Evolutionary conservation across 1,140 invertebrate species (phyloP), one percentile per base, ranked within the genome.

Genomic region (Rhopalosiphum maidis): DNA sequence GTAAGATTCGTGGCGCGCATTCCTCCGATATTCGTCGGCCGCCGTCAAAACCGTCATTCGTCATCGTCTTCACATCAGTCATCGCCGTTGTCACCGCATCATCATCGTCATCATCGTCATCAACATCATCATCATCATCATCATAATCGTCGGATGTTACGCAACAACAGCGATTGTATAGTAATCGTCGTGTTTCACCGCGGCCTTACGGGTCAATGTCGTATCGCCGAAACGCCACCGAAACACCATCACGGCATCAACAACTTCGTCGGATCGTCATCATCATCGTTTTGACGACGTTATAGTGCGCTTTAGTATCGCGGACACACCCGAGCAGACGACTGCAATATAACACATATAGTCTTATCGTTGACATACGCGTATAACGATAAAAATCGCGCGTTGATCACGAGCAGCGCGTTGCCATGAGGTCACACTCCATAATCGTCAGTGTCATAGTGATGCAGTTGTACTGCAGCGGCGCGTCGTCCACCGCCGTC

Each of bases 171-270:
- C 60, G n/a, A n/a, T 77, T n/a, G 60, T n/a, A 77, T n/a, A 77
- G 60, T 6, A 6, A n/a, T 77, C 22, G n/a, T 77, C 25, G 55
- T 30, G 9, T 60, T 60, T 11, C 55, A 60, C 55, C 8, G 55
- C 30, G n/a, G 60, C n/a, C 60, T 77, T 77, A 90, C 23, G 43
- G 89, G 89, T 90, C 89, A 68, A 90, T 90, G 89, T 90, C 89
- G 89, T 90, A 55, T 90, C 89, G 55, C 30, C 88, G 54, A 43
- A 15, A 25, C 88, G 23, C 15, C 43, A 51, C 86, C 86, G 86
- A 88, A 48, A 51, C 87, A 54, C 60, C 60, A 30, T 48, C n/a
- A 51, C 88, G 35, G 30, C 35, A 55, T 21, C 41, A 41, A 41
- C 41, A 41, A 41, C 41, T 41, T 41, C 41, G 41, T 41, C 41